Evolutionary conservation across 2,888 invertebrate genomes (phyloP), one percentile per base, ranked within the genome.

Genomic region (Brachypalpus laphriformis): DNA sequence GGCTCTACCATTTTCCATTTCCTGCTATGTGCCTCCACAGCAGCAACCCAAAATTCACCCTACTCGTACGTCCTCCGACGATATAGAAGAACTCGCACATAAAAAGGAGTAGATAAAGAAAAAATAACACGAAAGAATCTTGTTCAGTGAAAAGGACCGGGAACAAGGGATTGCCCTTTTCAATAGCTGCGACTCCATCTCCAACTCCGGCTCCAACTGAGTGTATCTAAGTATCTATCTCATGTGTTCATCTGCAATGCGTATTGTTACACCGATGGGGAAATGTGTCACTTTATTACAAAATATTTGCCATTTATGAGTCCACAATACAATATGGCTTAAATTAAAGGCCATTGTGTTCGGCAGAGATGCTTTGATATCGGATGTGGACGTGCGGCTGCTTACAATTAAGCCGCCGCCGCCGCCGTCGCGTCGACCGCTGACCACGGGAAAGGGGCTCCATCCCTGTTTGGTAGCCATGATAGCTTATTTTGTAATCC

Each of bases 241-340:
- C 51, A 31, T 66, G 54, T 81, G 71, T 81, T 81, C 81, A 85
- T 85, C 85, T 85, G 85, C 85, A 85, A 81, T 85, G 85, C 85
- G 85, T 85, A 85, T 85, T 85, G 81, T 76, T 76, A 85, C 85
- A 85, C 75, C 81, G 66, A 76, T 71, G 83, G 68, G 71, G 47
- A 63, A 85, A 85, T 85, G 85, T 85, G 85, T 81, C 81, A 85
- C 75, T 85, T 85, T 85, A 72, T 81, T 81, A 81, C 81, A 85
- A 85, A 85, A 81, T 76, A 85, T 85, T 85, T 85, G 85, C 81
- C 85, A 66, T 85, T 85, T 81, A 85, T 85, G 85, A 80, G 71
- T 45, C 75, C 75, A 85, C 81, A 81, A 57, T 66, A 76, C 81
- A 71, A 81, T 81, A 76, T 59, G 40, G 65, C 51, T 40, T 40